A percentile compares a stretch with the other conserved stretches of the same genome.
Conservation (phyloP, 2,797 vertebrate species). For the Remorina albescens region DNA sequence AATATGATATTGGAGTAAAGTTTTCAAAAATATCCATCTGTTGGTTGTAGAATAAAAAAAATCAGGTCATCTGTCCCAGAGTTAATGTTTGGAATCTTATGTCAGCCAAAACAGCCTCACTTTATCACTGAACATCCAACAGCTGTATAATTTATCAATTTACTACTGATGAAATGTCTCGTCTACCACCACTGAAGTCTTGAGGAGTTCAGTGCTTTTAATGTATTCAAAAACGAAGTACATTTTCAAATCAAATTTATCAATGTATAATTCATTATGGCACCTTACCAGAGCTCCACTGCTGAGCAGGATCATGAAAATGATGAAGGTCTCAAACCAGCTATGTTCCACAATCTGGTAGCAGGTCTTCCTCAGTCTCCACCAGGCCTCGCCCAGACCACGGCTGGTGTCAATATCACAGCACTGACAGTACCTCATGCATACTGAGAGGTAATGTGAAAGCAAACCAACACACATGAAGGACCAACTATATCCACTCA, state of each 20-base stretch:
- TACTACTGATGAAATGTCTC: too few relatives aligned
- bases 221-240: not conserved
- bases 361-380: conserved; percentile 94
- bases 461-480: not conserved
- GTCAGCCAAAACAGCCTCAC: not conserved
- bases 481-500: not conserved
- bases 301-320: conserved; percentile 96
- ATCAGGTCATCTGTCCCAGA: too few relatives aligned
- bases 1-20: not conserved
- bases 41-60: too few relatives aligned
- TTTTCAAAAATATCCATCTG: not conserved
- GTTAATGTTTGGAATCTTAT: not conserved
- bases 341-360: conserved; percentile 95
- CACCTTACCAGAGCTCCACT: conserved; percentile 89
- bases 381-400: conserved; percentile 87
- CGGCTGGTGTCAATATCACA: conserved; percentile 81
- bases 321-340: conserved; percentile 97
- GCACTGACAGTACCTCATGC: conserved; percentile 81
- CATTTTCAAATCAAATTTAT: too few relatives aligned
- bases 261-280: too few relatives aligned
- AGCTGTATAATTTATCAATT: not conserved
- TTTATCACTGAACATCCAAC: not conserved
- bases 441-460: conserved; percentile 78
- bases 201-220: not conserved
- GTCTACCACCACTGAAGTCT: not conserved